Evolutionary conservation across 2,113 vertebrate genomes (phyloP).

Genomic region (Tachysurus vachellii): DNA sequence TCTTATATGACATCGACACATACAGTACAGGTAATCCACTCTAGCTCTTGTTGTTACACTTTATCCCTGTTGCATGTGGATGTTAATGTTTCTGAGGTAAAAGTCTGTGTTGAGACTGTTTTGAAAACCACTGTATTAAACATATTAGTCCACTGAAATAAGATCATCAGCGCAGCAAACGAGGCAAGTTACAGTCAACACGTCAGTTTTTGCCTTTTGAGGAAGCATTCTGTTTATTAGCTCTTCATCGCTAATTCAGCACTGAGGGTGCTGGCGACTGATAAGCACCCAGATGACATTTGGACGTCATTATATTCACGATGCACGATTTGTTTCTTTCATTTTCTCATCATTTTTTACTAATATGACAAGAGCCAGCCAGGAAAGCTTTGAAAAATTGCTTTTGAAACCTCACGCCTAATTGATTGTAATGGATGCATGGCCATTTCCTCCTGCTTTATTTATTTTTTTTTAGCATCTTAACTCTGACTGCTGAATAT

Average conservation of each 20-base stretch:
- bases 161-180: neutral
- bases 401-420: neutral
- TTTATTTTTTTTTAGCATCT: neutral
- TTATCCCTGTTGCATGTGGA: neutral
- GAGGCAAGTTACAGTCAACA: neutral
- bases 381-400: neutral
- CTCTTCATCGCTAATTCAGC: neutral
- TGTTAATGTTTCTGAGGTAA: neutral
- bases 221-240: slow-evolving; percentile 17
- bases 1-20: too few relatives aligned
- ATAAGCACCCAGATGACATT: slow-evolving; percentile 34
- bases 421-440: slow-evolving; percentile 15
- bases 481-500: neutral
- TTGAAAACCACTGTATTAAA: neutral
- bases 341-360: slow-evolving; percentile 38
- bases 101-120: neutral
- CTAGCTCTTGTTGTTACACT: neutral
- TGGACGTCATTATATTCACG: slow-evolving; percentile 24
- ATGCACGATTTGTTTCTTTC: slow-evolving; percentile 13
- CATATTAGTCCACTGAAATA: neutral
- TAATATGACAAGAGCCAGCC: neutral
- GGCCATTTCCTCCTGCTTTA: neutral
- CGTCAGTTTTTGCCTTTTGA: neutral
- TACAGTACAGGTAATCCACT: neutral
- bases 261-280: slow-evolving; percentile 13